Evolutionary conservation across 2,113 vertebrate species (phyloP).

Genomic region (Ammodytes dubius): DNA sequence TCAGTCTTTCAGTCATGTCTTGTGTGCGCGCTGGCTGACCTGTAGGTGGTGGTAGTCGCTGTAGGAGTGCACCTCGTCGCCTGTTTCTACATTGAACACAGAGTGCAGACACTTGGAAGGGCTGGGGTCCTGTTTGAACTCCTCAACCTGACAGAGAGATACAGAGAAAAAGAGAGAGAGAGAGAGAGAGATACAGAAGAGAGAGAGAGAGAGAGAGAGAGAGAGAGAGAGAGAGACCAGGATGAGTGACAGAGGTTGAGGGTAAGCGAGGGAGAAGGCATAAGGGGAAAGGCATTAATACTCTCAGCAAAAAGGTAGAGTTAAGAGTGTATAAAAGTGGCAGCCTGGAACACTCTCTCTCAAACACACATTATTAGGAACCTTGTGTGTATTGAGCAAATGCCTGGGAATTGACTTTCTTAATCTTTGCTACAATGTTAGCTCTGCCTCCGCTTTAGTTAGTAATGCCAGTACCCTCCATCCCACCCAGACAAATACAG

Average conservation of each 20-base stretch:
- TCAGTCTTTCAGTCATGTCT: neutral
- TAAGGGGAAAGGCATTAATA: neutral
- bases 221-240: conserved; percentile 13
- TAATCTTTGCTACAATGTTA: neutral
- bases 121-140: conserved; percentile 96
- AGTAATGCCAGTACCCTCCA: neutral
- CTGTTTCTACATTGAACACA: conserved; percentile 90
- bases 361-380: neutral
- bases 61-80: conserved; percentile 90
- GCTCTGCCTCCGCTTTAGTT: neutral
- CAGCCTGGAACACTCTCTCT: neutral
- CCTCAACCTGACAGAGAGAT: conserved; percentile 88
- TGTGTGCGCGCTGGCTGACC: conserved; percentile 80
- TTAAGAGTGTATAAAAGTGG: neutral
- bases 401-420: neutral
- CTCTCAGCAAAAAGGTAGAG: neutral
- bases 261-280: neutral
- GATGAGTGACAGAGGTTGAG: neutral
- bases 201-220: conserved; percentile 27
- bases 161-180: conserved; percentile 21
- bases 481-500: neutral
- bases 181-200: conserved; percentile 10
- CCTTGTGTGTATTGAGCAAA: neutral
- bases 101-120: conserved; percentile 95
- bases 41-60: conserved; percentile 93